Conservation (phyloP, 2,888 invertebrate species). For the Netelia fuscicornis region DNA sequence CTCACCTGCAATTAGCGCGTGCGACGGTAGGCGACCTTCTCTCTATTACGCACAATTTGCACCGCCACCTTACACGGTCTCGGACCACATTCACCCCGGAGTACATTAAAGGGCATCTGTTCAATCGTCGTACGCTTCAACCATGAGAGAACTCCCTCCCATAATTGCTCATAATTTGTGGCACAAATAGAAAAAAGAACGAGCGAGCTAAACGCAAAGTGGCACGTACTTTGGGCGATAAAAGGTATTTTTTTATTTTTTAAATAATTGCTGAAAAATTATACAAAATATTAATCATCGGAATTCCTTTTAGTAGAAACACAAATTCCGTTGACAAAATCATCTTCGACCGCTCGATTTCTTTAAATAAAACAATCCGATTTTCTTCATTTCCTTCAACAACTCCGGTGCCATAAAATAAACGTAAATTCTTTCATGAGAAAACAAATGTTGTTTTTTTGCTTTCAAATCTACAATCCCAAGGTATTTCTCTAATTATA, state of each 20-base stretch:
- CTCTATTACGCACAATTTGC: conserved; percentile 66
- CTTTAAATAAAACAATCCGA: too few relatives aligned
- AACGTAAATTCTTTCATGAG: too few relatives aligned
- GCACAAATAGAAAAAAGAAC: background rate
- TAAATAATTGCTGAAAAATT: too few relatives aligned
- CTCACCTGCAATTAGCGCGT: conserved; percentile 68
- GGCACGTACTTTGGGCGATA: background rate
- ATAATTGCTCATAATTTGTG: background rate
- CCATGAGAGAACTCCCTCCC: background rate
- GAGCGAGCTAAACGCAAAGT: background rate
- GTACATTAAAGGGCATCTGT: conserved; percentile 25
- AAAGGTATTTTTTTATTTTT: background rate
- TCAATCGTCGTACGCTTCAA: background rate
- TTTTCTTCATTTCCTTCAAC: too few relatives aligned
- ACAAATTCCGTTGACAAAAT: too few relatives aligned
- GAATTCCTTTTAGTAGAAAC: background rate
- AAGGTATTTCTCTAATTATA: too few relatives aligned
- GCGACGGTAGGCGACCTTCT: conserved; percentile 51
- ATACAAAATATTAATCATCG: too few relatives aligned
- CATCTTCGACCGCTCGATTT: too few relatives aligned
- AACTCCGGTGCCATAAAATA: too few relatives aligned
- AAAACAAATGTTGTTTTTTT: too few relatives aligned
- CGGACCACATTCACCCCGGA: conserved; percentile 14
- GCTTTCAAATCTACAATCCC: too few relatives aligned
- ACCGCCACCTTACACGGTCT: conserved; percentile 36